Base-by-base conservation (phyloP, 2,113 vertebrate species). In the Otis tarda region DNA sequence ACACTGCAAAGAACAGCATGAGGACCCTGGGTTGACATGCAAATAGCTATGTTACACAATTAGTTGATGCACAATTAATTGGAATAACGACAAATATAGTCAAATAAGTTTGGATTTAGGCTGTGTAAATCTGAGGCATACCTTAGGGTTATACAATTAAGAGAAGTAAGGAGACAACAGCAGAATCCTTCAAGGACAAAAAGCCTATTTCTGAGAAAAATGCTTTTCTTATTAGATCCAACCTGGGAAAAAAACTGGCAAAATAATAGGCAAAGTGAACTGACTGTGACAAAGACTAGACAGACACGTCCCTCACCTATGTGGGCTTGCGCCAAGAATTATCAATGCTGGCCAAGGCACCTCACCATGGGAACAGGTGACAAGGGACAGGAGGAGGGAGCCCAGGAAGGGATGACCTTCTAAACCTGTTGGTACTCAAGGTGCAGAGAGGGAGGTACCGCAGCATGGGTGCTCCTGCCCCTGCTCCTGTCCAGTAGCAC, bases 51-150 rank as follows among this genome's bases (percentile, higher is more conserved):
- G 93, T 97, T 97, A 95, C 70, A 60, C 93, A 97, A 97, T 98
- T 96, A 97, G 91, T 93, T 96, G 97, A 97, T 95, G 96, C 92
- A 94, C 87, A 98, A 97, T 98, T 97, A 97, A 94, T 96, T 94
- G 93, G 84, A 98, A 95, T 96, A 96, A 96, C 4, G 77, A 92
- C 97, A 97, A 98, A 97, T 94, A 89, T 57, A 94, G 94, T 96
- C 96, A 98, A 95, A 98, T 96, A 95, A 91, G 77, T 91, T 80
- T 56, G 73, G 80, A 49, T 93, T 97, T 93, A 89, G 86, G 83
- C 92, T 92, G 80, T 92, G 91, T 94, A 95, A 97, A 95, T 96
- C 95, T 91, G 70, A 87, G 83, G 73, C 87, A 45, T 94, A 96
- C 93, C 84, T 96, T 87, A 37, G 89, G 77, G 83, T 93, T 95